Percentiles rank a stretch among this genome's conserved stretches.
phyloP scores from a whole-genome alignment of 1,140 invertebrate species.

The Procambarus clarkii region DNA sequence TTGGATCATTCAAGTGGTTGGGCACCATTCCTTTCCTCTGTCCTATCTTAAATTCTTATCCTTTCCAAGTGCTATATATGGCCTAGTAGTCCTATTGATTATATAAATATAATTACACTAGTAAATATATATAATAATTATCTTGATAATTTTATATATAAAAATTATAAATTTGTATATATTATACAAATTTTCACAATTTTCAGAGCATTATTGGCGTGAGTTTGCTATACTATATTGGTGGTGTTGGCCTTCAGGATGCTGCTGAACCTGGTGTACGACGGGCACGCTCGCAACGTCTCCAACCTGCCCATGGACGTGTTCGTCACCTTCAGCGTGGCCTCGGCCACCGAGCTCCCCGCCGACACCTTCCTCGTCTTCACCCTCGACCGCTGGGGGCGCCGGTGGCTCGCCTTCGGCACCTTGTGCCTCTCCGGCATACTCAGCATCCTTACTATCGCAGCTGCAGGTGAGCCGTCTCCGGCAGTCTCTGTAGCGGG shows the following conservation, averaged over 20 bases:
- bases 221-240: neutral
- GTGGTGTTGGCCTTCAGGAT: slow-evolving; percentile 78
- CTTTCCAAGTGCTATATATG: too few relatives aligned
- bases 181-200: too few relatives aligned
- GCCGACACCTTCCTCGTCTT: slow-evolving; percentile 88
- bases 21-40: too few relatives aligned
- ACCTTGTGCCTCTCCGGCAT: slow-evolving; percentile 86
- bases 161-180: too few relatives aligned
- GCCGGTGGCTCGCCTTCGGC: slow-evolving; percentile 88
- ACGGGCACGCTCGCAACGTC: slow-evolving; percentile 90
- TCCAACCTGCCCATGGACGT: slow-evolving; percentile 85
- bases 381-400: slow-evolving; percentile 87
- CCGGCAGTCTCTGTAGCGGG: too few relatives aligned
- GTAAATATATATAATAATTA: too few relatives aligned
- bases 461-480: slow-evolving; percentile 78
- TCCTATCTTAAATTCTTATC: too few relatives aligned
- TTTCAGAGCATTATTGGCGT: too few relatives aligned
- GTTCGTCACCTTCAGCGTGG: slow-evolving; percentile 89
- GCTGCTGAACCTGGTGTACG: slow-evolving; percentile 89
- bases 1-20: too few relatives aligned
- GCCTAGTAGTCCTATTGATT: too few relatives aligned
- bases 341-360: slow-evolving; percentile 87
- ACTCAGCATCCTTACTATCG: slow-evolving; percentile 85
- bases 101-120: too few relatives aligned
- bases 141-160: too few relatives aligned